Conservation (phyloP, 2,113 vertebrate genomes). For the Phylloscopus whistleri region DNA sequence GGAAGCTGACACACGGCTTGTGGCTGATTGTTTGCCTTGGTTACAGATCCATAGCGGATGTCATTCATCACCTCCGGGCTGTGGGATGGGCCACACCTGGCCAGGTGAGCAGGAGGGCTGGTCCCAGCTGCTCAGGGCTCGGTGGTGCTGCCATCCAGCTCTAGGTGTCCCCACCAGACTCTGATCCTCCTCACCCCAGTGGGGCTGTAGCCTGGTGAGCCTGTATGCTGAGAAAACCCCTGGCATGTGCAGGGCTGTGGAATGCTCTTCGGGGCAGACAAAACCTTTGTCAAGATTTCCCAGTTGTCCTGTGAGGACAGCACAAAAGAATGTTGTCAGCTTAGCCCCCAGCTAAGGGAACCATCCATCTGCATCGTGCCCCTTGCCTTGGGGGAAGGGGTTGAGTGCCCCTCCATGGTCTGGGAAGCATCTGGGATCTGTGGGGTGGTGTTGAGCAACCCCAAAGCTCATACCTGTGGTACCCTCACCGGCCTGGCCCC, state of each 20-base stretch:
- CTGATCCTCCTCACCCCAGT: background rate
- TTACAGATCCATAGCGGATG: background rate
- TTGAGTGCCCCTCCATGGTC: background rate
- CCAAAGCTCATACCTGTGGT: background rate
- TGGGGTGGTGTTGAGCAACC: background rate
- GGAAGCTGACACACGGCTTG: background rate
- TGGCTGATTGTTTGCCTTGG: background rate
- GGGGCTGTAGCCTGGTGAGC: background rate
- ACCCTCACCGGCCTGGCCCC: background rate
- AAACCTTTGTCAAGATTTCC: background rate
- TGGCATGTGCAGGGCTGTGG: fast-evolving
- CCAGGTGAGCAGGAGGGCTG: background rate
- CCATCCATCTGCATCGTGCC: background rate
- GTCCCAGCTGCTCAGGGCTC: background rate
- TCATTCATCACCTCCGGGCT: background rate
- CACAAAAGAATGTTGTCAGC: background rate
- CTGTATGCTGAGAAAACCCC: background rate
- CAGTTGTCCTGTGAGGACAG: background rate
- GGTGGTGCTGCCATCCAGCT: background rate
- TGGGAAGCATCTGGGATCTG: background rate
- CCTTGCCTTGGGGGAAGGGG: background rate
- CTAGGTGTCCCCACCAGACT: fast-evolving
- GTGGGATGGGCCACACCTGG: background rate
- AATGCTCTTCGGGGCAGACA: background rate
- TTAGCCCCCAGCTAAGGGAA: background rate